phyloP scores from a whole-genome alignment of 1,140 invertebrate species.

The Hirudo medicinalis region DNA sequence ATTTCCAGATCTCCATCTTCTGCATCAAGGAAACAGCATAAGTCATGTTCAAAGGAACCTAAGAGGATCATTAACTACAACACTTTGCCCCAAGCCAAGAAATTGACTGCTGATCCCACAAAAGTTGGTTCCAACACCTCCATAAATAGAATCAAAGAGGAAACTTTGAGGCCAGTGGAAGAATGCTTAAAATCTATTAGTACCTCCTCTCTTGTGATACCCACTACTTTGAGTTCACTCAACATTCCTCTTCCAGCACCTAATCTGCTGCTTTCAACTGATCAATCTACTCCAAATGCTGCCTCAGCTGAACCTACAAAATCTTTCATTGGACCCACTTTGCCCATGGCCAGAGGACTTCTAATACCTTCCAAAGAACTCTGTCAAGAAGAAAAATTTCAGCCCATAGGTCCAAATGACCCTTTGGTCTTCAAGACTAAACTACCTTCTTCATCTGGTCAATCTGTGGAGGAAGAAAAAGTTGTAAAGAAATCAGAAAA shows the following conservation, averaged over 20 bases:
- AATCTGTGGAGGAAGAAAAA: neutral
- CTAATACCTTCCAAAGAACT: constrained; percentile 8
- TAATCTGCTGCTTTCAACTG: constrained; percentile 1
- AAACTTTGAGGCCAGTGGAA: too few relatives aligned
- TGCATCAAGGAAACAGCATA: too few relatives aligned
- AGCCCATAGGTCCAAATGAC: constrained; percentile 23
- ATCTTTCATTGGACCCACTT: constrained; percentile 17
- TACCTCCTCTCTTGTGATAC: too few relatives aligned
- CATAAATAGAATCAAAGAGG: too few relatives aligned
- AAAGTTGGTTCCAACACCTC: too few relatives aligned
- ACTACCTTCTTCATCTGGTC: neutral
- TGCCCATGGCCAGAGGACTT: constrained; percentile 5
- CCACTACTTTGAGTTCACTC: neutral
- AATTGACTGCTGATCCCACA: too few relatives aligned
- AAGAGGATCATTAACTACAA: too few relatives aligned
- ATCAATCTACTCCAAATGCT: neutral
- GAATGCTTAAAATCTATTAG: too few relatives aligned
- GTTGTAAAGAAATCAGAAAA: neutral
- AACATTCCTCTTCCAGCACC: constrained; percentile 12
- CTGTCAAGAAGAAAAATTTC: constrained; percentile 14
- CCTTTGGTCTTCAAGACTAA: constrained; percentile 23
- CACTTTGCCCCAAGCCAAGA: too few relatives aligned
- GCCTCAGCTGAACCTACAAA: neutral
- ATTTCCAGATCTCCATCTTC: neutral
- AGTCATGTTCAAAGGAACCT: too few relatives aligned